Conservation (phyloP, 1,140 invertebrate genomes). For the Halesus radiatus region DNA sequence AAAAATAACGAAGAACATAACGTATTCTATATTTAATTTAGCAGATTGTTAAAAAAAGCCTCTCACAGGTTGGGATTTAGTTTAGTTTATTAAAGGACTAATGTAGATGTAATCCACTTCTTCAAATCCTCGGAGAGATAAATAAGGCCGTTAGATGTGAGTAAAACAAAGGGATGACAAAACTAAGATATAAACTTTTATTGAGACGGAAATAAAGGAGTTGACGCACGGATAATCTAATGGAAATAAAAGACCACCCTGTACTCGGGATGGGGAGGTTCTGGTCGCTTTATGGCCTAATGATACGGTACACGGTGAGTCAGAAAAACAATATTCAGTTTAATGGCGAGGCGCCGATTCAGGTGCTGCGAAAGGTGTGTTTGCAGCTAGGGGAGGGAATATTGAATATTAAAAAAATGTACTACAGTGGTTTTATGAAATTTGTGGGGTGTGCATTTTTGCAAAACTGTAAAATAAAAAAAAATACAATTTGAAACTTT, state of each 20-base stretch:
- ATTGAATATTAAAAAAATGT: too few relatives aligned
- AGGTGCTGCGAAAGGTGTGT: not conserved
- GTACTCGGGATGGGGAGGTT: not conserved
- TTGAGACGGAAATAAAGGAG: conserved; percentile 5
- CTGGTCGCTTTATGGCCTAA: not conserved
- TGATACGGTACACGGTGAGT: not conserved
- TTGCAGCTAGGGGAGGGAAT: not conserved
- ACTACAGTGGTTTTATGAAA: too few relatives aligned
- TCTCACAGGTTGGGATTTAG: too few relatives aligned
- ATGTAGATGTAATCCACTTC: not conserved
- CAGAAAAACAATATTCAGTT: not conserved
- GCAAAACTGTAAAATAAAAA: too few relatives aligned
- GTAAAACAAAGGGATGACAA: conserved; percentile 2
- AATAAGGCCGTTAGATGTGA: not conserved
- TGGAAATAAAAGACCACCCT: not conserved
- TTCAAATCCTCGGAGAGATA: not conserved
- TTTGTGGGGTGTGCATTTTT: too few relatives aligned
- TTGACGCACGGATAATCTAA: not conserved
- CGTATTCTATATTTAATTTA: too few relatives aligned
- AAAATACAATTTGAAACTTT: too few relatives aligned
- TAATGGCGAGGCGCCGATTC: not conserved
- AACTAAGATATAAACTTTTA: conserved; percentile 11
- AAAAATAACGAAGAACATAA: too few relatives aligned
- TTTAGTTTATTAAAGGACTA: too few relatives aligned
- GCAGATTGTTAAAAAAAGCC: too few relatives aligned